phyloP scores from a whole-genome alignment of 2,797 vertebrate species.

The Urocyon cinereoargenteus region DNA sequence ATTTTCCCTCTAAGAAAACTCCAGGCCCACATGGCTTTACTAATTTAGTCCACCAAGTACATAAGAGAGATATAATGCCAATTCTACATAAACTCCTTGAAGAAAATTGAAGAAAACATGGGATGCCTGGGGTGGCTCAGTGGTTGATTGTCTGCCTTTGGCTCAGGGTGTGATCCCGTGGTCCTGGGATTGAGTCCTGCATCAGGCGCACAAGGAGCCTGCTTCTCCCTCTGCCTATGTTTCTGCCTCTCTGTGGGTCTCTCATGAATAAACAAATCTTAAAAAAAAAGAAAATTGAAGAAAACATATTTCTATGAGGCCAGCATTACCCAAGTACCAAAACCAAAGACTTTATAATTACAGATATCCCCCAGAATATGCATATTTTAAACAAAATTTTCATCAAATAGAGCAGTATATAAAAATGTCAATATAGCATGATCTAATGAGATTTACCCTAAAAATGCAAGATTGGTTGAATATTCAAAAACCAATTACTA shows the following conservation, averaged over 20 bases:
- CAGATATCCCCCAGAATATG: background rate
- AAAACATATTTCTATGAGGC: background rate
- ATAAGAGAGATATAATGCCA: constrained; percentile 25
- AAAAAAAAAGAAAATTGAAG: background rate
- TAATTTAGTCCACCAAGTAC: background rate
- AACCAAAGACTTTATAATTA: background rate
- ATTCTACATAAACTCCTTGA: background rate
- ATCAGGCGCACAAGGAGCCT: too few species aligned
- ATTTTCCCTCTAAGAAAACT: background rate
- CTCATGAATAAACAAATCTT: too few species aligned
- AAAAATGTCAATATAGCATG: constrained; percentile 1
- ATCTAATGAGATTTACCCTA: background rate
- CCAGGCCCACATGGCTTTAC: background rate
- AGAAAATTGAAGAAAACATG: constrained; percentile 19
- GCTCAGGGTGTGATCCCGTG: too few species aligned
- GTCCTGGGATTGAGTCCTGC: too few species aligned
- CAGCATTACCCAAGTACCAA: constrained; percentile 10
- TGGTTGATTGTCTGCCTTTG: too few species aligned
- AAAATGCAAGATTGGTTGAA: constrained; percentile 5
- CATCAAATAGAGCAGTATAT: background rate
- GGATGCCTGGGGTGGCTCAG: too few species aligned
- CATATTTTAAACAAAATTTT: constrained; percentile 26
- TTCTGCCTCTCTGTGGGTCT: too few species aligned
- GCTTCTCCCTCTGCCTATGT: too few species aligned
- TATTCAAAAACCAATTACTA: background rate